phyloP scores from a whole-genome alignment of 2,113 vertebrate genomes.

The Cyanistes caeruleus region DNA sequence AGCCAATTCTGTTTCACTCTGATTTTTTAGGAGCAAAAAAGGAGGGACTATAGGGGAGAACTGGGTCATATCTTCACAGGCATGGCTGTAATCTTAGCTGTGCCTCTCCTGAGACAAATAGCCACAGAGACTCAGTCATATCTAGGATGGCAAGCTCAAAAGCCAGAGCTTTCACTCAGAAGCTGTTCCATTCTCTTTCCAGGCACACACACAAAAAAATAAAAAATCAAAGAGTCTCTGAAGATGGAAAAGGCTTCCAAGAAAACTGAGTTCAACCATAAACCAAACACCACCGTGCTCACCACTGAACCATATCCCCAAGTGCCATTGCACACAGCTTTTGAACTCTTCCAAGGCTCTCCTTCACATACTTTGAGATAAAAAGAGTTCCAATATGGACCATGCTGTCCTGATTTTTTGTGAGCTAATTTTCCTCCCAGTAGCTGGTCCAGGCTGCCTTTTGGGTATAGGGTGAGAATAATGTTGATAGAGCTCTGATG shows the following conservation, averaged over 20 bases:
- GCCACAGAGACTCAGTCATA: fast-evolving
- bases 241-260: neutral
- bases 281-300: fast-evolving
- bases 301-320: neutral
- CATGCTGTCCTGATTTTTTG: neutral
- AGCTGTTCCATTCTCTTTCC: neutral
- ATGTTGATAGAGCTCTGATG: neutral
- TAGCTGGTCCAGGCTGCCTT: neutral
- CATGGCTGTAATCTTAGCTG: neutral
- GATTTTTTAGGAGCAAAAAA: neutral
- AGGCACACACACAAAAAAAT: neutral
- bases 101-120: neutral
- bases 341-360: neutral
- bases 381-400: neutral
- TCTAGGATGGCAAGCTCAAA: neutral
- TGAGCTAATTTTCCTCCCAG: neutral
- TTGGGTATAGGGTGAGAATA: neutral
- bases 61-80: neutral
- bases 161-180: neutral
- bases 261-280: neutral
- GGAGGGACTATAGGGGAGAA: neutral
- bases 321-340: neutral
- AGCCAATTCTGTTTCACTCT: neutral
- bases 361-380: neutral
- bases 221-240: neutral